These are phyloP conservation scores for Melolontha melolontha DNA, from an alignment of 2,888 invertebrate genomes.

Conservation along the genomic window DNA sequence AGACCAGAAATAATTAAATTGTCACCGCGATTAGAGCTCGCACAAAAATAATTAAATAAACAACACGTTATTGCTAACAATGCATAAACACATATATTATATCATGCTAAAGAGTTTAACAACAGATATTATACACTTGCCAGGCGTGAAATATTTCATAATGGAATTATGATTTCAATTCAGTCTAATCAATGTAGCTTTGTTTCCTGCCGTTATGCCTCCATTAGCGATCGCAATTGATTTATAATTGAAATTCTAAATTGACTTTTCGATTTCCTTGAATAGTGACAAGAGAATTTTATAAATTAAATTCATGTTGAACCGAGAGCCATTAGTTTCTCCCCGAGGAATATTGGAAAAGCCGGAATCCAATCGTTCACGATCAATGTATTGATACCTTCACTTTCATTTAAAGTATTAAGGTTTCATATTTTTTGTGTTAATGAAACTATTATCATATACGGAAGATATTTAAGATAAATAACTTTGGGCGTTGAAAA, in stretches of 20 bases:
- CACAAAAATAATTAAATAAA: not conserved
- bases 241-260: constrained; percentile 12
- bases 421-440: too few species aligned
- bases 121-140: constrained; percentile 15
- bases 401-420: too few species aligned
- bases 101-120: constrained; percentile 3
- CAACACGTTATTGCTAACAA: not conserved
- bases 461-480: too few species aligned
- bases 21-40: too few species aligned
- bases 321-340: too few species aligned
- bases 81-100: constrained; percentile 12
- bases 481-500: too few species aligned
- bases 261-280: constrained; percentile 21
- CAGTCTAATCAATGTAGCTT: constrained; percentile 14
- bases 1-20: too few species aligned
- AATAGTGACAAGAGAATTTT: constrained; percentile 4
- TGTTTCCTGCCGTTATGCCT: not conserved
- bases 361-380: too few species aligned
- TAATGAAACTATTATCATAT: too few species aligned
- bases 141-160: constrained; percentile 13
- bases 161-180: constrained; percentile 13
- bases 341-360: too few species aligned
- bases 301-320: too few species aligned
- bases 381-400: too few species aligned
- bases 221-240: not conserved